Conservation (phyloP, 2,797 vertebrate genomes). For the Chaetodon trifasciatus region DNA sequence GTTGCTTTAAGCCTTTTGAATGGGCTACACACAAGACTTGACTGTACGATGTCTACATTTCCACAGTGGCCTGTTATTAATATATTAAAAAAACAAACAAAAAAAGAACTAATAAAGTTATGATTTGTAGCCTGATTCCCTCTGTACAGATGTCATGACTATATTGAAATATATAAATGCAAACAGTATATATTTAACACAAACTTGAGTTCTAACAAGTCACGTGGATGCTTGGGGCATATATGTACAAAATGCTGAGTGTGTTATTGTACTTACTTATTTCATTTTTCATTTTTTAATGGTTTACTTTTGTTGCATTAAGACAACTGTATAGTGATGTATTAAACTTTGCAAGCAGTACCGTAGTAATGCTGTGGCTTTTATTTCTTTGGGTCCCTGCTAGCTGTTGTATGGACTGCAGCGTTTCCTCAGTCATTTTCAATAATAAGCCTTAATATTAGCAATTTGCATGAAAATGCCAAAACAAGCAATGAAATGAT, state of each 20-base stretch:
- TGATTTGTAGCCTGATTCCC: constrained; percentile 89
- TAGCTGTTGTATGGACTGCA: background rate
- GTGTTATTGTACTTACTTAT: constrained; percentile 66
- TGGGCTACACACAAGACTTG: constrained; percentile 87
- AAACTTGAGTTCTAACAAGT: constrained; percentile 82
- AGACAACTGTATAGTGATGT: constrained; percentile 83
- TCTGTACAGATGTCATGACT: constrained; percentile 87
- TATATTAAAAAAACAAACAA: constrained; percentile 82
- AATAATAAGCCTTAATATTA: background rate
- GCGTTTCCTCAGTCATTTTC: background rate
- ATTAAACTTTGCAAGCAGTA: constrained; percentile 87
- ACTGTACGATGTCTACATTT: constrained; percentile 91
- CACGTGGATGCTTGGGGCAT: constrained; percentile 90
- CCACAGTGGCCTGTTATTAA: constrained; percentile 91
- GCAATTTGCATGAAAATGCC: background rate
- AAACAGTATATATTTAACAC: constrained; percentile 84
- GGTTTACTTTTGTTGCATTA: constrained; percentile 82
- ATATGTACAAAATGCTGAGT: constrained; percentile 88
- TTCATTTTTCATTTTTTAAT: constrained; percentile 70
- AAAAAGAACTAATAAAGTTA: constrained; percentile 79
- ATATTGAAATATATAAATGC: constrained; percentile 75
- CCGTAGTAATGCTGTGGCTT: constrained; percentile 59
- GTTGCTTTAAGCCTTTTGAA: constrained; percentile 91
- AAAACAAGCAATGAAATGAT: background rate
- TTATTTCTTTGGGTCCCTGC: constrained; percentile 34